Evolutionary conservation across 2,888 invertebrate genomes (phyloP), one percentile per base, ranked within the genome.

Genomic region (Phania funesta): DNA sequence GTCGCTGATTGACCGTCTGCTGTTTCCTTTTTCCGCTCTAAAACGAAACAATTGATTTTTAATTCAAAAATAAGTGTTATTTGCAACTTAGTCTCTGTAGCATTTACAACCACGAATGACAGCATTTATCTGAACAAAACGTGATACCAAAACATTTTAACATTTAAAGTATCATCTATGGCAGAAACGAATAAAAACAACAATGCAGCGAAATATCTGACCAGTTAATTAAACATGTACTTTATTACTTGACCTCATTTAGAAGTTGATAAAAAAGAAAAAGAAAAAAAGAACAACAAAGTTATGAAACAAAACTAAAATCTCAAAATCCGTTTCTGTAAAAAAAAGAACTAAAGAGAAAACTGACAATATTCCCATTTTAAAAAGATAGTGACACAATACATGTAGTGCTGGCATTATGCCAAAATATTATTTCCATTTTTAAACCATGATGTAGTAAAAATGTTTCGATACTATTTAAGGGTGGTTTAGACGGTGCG

Each of bases 181-280:
- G n/a, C n/a, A n/a, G n/a, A n/a, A n/a, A 26, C 6, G 26, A 26
- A 26, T 26, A n/a, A n/a, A n/a, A n/a, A n/a, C n/a, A n/a, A n/a
- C n/a, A n/a, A n/a, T n/a, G n/a, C n/a, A 6, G 26, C 6, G 9
- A 38, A 48, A 60, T 68, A 56, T 29, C 54, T 70, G 81, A 68
- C 67, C 77, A 77, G 73, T 77, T 76, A 82, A 81, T 82, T 82
- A 77, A 77, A 77, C 74, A 82, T 73, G 77, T 73, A 77, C 62
- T 77, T 73, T 77, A 77, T 74, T 64, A 70, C 74, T 77, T 74
- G 78, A 78, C 82, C 70, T 35, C 46, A 52, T 78, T 77, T 56
- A n/a, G 22, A 26, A 64, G 44, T 68, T 22, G 13, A 38, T 13
- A 9, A 5, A 44, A 67, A 24, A 7, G 0, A 18, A 20, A 8